Percentiles rank a stretch among this genome's conserved stretches.
Conservation (phyloP, 2,797 vertebrate genomes). For the Vespertilio murinus region DNA sequence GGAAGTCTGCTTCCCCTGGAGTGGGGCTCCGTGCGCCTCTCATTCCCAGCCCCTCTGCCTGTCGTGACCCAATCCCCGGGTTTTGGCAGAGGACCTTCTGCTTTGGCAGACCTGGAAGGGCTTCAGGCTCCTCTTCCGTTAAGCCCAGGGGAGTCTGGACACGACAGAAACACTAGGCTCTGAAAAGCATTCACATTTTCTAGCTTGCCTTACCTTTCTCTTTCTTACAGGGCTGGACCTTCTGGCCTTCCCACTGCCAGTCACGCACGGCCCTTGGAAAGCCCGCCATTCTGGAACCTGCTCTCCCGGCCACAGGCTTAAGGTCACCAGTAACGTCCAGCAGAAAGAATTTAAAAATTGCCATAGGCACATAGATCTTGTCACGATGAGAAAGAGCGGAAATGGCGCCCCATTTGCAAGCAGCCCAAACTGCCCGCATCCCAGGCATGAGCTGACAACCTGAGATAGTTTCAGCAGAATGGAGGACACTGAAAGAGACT, state of each 20-base stretch:
- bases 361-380: background rate
- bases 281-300: background rate
- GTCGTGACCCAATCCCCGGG: no score
- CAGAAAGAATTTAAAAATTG: conserved; percentile 33
- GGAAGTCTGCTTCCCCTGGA: background rate
- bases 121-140: background rate
- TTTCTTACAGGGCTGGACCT: background rate
- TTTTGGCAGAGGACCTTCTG: background rate
- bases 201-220: background rate
- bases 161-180: background rate
- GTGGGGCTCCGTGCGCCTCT: background rate
- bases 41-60: background rate
- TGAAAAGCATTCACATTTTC: background rate
- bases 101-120: background rate
- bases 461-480: background rate
- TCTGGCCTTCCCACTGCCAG: background rate
- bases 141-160: background rate
- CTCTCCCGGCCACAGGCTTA: background rate
- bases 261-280: background rate
- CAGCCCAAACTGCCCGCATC: background rate
- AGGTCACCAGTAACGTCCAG: background rate
- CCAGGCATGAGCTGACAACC: background rate
- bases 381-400: background rate
- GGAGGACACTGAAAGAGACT: background rate
- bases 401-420: background rate